Evolutionary conservation across 1,140 invertebrate genomes (phyloP).

Genomic region (Magallana ariakensis): DNA sequence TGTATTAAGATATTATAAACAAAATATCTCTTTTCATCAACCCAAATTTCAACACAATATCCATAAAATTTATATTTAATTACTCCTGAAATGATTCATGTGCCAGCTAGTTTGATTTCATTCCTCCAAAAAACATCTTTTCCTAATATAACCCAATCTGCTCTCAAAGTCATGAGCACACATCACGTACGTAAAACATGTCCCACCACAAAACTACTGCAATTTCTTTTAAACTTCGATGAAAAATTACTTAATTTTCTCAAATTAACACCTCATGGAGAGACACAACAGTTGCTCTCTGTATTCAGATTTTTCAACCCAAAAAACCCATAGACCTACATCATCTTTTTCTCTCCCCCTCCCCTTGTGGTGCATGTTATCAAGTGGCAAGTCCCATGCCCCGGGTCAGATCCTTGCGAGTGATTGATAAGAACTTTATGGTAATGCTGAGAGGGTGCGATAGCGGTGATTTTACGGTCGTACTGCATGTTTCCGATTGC

Average conservation of each 20-base stretch:
- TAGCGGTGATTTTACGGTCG: conserved; percentile 12
- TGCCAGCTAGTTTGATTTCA: background rate
- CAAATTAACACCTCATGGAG: no score
- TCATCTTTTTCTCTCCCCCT: background rate
- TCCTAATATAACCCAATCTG: no score
- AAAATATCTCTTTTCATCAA: conserved; percentile 5
- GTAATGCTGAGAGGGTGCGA: background rate
- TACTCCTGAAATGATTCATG: conserved; percentile 12
- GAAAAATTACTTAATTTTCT: no score
- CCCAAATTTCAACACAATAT: conserved; percentile 12
- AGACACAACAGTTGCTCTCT: background rate
- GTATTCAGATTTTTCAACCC: no score
- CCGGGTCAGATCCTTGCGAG: conserved; percentile 3
- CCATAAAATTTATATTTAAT: conserved; percentile 23
- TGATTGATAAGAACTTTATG: conserved; percentile 26
- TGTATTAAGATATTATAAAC: conserved; percentile 5
- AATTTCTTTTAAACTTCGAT: no score
- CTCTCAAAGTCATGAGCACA: no score
- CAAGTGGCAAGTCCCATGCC: conserved; percentile 1
- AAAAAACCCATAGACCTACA: background rate
- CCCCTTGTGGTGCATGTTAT: background rate
- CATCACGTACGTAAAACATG: no score
- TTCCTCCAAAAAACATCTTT: no score
- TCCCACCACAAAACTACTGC: no score
- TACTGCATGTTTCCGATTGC: conserved; percentile 18